phyloP scores from a whole-genome alignment of 2,888 invertebrate species.

The Pheosia gnoma region DNA sequence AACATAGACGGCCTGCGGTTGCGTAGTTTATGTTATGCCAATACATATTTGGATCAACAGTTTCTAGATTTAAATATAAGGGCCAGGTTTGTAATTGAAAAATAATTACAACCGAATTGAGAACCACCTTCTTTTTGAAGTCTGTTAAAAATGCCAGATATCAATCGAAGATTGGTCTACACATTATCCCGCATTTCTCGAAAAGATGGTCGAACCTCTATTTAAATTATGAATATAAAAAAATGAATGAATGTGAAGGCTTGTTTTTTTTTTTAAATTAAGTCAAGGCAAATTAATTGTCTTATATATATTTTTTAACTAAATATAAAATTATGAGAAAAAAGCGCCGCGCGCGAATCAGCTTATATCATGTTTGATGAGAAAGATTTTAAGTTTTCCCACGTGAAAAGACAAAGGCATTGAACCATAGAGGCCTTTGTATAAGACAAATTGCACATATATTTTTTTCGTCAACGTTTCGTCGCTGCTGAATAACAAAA shows the following conservation, averaged over 20 bases:
- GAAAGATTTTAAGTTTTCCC: constrained; percentile 5
- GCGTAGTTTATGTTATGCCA: constrained; percentile 1
- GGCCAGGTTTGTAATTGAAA: too few relatives aligned
- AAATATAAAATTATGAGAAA: not conserved
- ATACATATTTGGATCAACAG: not conserved
- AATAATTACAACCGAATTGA: too few relatives aligned
- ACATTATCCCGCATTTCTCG: too few relatives aligned
- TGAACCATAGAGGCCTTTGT: constrained; percentile 4
- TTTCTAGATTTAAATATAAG: not conserved
- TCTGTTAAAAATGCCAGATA: too few relatives aligned
- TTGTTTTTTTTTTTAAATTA: not conserved
- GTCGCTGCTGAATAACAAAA: constrained; percentile 24
- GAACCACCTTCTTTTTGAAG: too few relatives aligned
- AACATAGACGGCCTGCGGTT: constrained; percentile 11
- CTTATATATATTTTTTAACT: not conserved
- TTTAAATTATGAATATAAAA: too few relatives aligned
- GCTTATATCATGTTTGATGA: constrained; percentile 1
- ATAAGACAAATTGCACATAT: not conserved
- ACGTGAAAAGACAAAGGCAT: not conserved
- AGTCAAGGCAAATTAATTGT: not conserved
- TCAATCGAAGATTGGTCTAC: too few relatives aligned
- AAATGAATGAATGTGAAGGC: too few relatives aligned
- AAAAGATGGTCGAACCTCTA: too few relatives aligned
- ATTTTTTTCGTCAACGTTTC: constrained; percentile 20
- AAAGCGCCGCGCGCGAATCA: not conserved